Base-by-base conservation (phyloP, 2,888 invertebrate species). In the Tyria jacobaeae region DNA sequence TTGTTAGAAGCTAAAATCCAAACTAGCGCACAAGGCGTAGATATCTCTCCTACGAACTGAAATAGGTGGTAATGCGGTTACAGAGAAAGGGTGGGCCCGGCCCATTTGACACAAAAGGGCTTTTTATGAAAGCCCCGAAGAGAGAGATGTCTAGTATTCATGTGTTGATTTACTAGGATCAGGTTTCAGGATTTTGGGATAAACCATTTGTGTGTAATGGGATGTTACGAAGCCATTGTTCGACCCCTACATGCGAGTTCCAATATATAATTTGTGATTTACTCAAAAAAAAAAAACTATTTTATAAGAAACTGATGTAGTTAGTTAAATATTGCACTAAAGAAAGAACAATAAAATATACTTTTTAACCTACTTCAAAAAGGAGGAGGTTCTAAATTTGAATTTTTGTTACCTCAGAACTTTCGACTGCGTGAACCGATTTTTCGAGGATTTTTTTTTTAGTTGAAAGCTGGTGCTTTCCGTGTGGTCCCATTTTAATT, bases 61-160 rank as follows among this genome's bases (percentile, higher is more conserved):
- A 82, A 90, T 88, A 79, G 84, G 83, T 81, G 80, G 88, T 89
- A 86, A 91, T 91, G 87, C 85, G 75, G 77, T 76, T 82, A 91
- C 90, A 90, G 76, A 79, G 82, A 87, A 90, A 88, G 88, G 91
- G 90, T 86, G 89, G 86, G 81, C 64, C 82, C 66, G 74, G 71
- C 64, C 73, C 71, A 79, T 82, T 83, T 87, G 85, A 86, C 83
- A 39, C 37, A 85, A 85, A 87, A 83, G 79, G 71, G 66, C 70
- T 79, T 87, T 88, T 89, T 89, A 89, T 86, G 81, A 79, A 80
- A 77, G 78, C 72, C 76, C 62, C 69, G 52, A 61, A 54, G 51
- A 71, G 67, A 61, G 66, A 65, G 70, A 69, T 70, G 51, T 63
- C 64, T 62, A 51, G 52, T 55, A 51, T 71, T 56, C 59, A 59